Percentiles rank a stretch among this genome's conserved stretches.
phyloP scores from a whole-genome alignment of 2,113 vertebrate species.

The Vidua chalybeata region DNA sequence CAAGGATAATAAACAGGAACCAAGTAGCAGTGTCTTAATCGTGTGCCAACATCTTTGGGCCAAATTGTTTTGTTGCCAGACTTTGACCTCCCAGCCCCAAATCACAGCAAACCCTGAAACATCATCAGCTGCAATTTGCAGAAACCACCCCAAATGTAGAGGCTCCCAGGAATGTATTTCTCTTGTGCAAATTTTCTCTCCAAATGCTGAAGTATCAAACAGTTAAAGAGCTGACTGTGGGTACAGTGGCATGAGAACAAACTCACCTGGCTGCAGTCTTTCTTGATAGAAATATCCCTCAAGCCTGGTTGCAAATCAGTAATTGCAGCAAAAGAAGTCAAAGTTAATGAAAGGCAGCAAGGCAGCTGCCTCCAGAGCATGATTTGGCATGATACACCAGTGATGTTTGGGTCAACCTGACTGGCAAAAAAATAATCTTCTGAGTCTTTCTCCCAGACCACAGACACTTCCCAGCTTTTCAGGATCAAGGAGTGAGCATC shows the following conservation, averaged over 20 bases:
- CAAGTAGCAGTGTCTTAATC: not conserved
- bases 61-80: not conserved
- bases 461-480: not conserved
- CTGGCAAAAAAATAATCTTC: not conserved
- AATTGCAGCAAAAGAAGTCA: not conserved
- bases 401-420: not conserved
- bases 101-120: not conserved
- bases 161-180: not conserved
- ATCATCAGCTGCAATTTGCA: not conserved
- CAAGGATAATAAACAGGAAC: not conserved
- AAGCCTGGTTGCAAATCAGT: not conserved
- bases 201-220: not conserved
- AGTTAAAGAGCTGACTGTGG: not conserved
- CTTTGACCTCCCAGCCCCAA: not conserved
- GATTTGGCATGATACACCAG: too few species aligned
- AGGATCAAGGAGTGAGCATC: not conserved
- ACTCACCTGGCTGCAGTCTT: not conserved
- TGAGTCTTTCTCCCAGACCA: not conserved
- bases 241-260: not conserved
- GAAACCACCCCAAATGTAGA: not conserved
- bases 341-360: not conserved
- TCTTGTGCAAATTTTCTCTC: fast-evolving
- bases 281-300: not conserved
- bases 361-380: not conserved
- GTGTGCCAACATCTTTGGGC: not conserved